Base-by-base conservation (phyloP, 2,888 invertebrate genomes). In the Caenorhabditis sinica region DNA sequence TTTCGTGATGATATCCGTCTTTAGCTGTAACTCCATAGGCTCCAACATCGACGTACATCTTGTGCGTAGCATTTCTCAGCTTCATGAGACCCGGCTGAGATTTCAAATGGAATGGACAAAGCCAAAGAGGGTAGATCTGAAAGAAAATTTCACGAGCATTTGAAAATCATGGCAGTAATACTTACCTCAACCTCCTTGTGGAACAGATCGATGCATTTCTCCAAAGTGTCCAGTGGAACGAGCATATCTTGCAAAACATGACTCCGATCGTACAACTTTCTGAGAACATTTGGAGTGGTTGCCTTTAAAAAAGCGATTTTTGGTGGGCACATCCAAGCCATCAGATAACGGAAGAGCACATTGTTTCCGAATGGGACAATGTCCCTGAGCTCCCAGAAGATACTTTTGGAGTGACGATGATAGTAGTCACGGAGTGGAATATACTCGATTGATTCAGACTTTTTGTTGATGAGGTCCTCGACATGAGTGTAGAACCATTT, bases 401-500 rank as follows among this genome's bases (percentile, higher is more conserved):
- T 94, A 86, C 96, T 95, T 86, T 95, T 94, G 0, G 96, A 95
- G 91, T 96, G 96, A 68, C 96, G 94, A 93, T 96, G 96, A 92
- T 96, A 96, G 93, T 96, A 96, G 92, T 96, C 95, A 69, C 96
- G 93, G 1, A 96, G 93, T 0, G 96, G 96, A 72, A 96, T 95
- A 93, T 95, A 96, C 91, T 92, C 92, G 9, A 82, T 74, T 13
- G 83, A 51, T 30, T 30, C 63, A n/a, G 71, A 0, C 17, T 45
- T 23, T 8, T n/a, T 51, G 17, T 72, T 30, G 9, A 86, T 82
- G 15, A 92, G 95, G 0, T 93, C 93, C 91, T 95, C 94, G 0
- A 96, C 96, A 93, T 96, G 96, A 81, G 94, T 95, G 94, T 95
- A 96, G 94, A 96, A 96, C 96, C 96, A 96, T 9, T 96, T 95